Conservation (phyloP, 2,888 invertebrate genomes). For the Aphidius colemani region DNA sequence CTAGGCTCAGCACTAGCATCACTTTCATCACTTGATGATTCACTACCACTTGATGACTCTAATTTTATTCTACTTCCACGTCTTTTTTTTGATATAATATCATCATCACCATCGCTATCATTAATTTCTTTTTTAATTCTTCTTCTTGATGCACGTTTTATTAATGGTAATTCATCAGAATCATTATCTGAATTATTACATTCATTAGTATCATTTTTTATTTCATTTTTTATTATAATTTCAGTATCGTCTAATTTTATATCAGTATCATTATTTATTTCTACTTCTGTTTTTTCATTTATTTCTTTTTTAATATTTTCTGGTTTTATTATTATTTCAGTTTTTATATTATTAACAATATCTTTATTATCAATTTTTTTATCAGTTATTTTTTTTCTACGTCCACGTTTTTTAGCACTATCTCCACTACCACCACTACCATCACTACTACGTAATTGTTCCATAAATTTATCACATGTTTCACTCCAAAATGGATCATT, state of each 20-base stretch:
- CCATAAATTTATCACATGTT: slow-evolving; percentile 79
- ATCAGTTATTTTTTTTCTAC: slow-evolving; percentile 62
- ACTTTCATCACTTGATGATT: slow-evolving; percentile 50
- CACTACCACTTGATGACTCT: slow-evolving; percentile 53
- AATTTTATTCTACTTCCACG: slow-evolving; percentile 54
- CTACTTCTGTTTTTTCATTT: slow-evolving; percentile 14
- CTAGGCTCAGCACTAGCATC: slow-evolving; percentile 45
- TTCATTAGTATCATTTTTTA: slow-evolving; percentile 31
- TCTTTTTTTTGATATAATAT: slow-evolving; percentile 47
- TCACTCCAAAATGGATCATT: slow-evolving; percentile 68
- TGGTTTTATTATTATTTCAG: slow-evolving; percentile 29
- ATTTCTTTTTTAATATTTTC: slow-evolving; percentile 41
- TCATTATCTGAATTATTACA: slow-evolving; percentile 45
- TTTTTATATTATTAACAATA: slow-evolving; percentile 15
- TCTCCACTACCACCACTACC: slow-evolving; percentile 64
- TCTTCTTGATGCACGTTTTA: slow-evolving; percentile 45
- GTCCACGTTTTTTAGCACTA: slow-evolving; percentile 65
- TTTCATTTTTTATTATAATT: slow-evolving; percentile 27
- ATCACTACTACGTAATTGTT: slow-evolving; percentile 71
- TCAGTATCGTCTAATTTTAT: slow-evolving; percentile 35
- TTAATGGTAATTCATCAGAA: slow-evolving; percentile 51
- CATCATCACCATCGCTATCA: slow-evolving; percentile 47
- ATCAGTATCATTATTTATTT: slow-evolving; percentile 12
- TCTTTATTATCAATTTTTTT: slow-evolving; percentile 38
- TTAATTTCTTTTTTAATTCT: slow-evolving; percentile 42